These are phyloP conservation scores for Theonella swinhoei DNA, from an alignment of 37 sponge, comb jelly and placozoan genomes.

Conservation along the genomic window DNA sequence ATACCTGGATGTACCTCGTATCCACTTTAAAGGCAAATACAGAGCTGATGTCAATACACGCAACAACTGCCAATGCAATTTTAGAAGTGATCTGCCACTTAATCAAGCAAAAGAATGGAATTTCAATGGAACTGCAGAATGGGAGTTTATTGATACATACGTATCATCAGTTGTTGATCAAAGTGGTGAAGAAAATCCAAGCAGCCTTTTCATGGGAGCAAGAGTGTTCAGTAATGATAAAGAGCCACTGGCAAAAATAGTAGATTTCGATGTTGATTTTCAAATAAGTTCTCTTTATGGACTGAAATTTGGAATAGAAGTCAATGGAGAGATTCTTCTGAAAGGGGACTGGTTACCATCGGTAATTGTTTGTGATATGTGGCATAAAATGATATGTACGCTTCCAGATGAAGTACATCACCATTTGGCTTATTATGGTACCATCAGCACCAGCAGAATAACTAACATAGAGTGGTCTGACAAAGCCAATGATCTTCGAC, in stretches of 20 bases:
- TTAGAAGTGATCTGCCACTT: not conserved
- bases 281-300: no score
- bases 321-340: not conserved
- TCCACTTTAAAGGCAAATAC: no score
- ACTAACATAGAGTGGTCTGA: slow-evolving; percentile 1
- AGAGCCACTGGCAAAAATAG: no score
- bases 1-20: slow-evolving; percentile 10
- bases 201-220: no score
- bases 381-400: slow-evolving; percentile 2
- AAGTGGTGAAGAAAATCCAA: no score
- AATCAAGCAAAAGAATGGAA: not conserved
- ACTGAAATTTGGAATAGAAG: no score
- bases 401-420: no score
- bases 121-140: no score
- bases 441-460: not conserved
- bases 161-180: not conserved
- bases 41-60: slow-evolving; percentile 40
- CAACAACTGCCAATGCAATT: slow-evolving; percentile 36
- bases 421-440: not conserved
- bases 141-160: no score
- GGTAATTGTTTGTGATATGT: slow-evolving; percentile 17
- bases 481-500: not conserved
- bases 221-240: no score
- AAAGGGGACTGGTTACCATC: not conserved
- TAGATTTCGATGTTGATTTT: no score